Base-by-base conservation (phyloP, 1,140 invertebrate genomes). In the Notospermus geniculatus region DNA sequence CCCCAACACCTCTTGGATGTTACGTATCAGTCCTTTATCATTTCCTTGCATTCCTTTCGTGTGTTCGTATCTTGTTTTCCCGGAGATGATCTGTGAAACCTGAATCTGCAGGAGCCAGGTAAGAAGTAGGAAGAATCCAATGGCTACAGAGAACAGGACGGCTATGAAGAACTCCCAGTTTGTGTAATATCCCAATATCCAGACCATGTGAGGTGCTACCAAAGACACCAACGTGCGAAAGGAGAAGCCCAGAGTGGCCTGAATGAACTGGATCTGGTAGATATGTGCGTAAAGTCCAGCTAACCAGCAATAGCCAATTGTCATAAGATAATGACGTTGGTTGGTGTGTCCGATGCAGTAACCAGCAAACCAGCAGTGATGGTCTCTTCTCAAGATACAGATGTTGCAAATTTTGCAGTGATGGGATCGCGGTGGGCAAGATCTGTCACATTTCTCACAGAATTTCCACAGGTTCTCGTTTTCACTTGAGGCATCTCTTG, bases 301-400 rank as follows among this genome's bases (percentile, higher is more conserved):
- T 19, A 50, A 23, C 46, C 46, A 50, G n/a, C 46, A 50, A 50
- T 95, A 90, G 9, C 91, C 75, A 17, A 93, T 80, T 75, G 95
- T 90, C 71, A 88, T 87, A 5, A 93, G 79, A 74, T 95, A 97
- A 77, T 92, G 96, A 70, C 93, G 84, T 67, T 91, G 88, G 80
- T 97, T 97, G 55, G 85, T 84, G 74, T 94, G 89, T 1, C 95
- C 95, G 27, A 97, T 83, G 80, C 95, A 97, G 73, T 88, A 90
- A 9, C 88, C 89, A 22, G 90, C 89, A 78, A 97, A 98, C 54
- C 89, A 88, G 76, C 95, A 98, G 76, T 98, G 95, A 80, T 98
- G 95, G 76, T 98, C 95, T 67, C 94, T 84, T 77, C 93, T 94
- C 1, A 96, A 76, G 52, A 97, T 89, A 74, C 95, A 98, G 1